Evolutionary conservation across 2,113 vertebrate species (phyloP).

Genomic region (Agapornis roseicollis): DNA sequence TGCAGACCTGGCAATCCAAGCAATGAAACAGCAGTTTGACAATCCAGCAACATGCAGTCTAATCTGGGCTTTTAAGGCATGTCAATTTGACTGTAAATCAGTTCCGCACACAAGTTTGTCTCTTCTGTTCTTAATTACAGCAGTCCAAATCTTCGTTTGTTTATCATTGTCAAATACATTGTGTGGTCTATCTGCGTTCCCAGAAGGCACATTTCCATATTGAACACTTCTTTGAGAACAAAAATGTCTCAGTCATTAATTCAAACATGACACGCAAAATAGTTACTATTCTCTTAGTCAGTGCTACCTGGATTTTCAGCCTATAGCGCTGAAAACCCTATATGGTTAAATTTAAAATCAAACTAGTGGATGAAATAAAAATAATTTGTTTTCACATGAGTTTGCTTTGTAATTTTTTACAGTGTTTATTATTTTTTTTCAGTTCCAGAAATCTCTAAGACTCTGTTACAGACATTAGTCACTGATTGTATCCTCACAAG

Average conservation of each 20-base stretch:
- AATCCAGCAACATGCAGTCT: slow-evolving; percentile 50
- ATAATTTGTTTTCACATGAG: neutral
- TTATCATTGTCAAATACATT: slow-evolving; percentile 61
- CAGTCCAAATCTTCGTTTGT: slow-evolving; percentile 75
- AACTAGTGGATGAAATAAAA: neutral
- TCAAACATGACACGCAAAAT: slow-evolving; percentile 32
- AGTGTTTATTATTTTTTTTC: neutral
- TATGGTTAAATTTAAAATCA: neutral
- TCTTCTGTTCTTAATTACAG: slow-evolving; percentile 77
- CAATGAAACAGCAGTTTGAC: slow-evolving; percentile 43
- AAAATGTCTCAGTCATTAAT: slow-evolving; percentile 17
- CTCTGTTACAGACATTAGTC: neutral
- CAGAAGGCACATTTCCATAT: slow-evolving; percentile 65
- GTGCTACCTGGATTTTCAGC: neutral
- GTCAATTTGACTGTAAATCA: slow-evolving; percentile 72
- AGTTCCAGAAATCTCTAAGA: neutral
- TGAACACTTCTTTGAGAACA: slow-evolving; percentile 4
- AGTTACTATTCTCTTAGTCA: neutral
- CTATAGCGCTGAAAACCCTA: neutral
- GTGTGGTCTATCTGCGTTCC: slow-evolving; percentile 67
- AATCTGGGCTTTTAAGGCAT: slow-evolving; percentile 55
- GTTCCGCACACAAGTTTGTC: slow-evolving; percentile 63
- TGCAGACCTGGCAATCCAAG: neutral
- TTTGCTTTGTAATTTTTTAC: neutral
- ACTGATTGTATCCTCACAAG: neutral